Percentiles rank a stretch among this genome's conserved stretches.
These are phyloP conservation scores for Saxidomus purpurata DNA, from an alignment of 1,140 invertebrate genomes.

Conservation along the genomic window DNA sequence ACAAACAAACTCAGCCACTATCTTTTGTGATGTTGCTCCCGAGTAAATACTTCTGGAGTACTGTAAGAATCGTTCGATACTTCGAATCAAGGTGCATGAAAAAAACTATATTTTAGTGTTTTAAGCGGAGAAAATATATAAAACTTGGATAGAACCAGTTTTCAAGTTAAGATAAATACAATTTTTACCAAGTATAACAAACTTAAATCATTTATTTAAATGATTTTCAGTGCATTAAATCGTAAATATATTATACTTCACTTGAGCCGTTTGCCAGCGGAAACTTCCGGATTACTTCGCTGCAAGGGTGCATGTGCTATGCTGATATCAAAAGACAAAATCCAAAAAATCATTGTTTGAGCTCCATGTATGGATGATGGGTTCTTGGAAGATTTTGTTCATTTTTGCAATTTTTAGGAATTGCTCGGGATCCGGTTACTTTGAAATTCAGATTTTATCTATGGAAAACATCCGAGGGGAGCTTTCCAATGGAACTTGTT, in stretches of 20 bases:
- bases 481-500: slow-evolving; percentile 47
- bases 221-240: too few relatives aligned
- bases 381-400: slow-evolving; percentile 22
- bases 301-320: background rate
- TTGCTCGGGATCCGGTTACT: slow-evolving; percentile 47
- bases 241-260: too few relatives aligned
- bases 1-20: slow-evolving; percentile 24
- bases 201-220: too few relatives aligned
- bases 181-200: too few relatives aligned
- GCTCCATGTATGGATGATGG: slow-evolving; percentile 1
- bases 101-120: background rate
- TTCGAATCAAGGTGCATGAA: background rate
- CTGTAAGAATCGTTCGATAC: slow-evolving; percentile 17
- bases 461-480: slow-evolving; percentile 57
- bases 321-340: too few relatives aligned
- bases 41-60: slow-evolving; percentile 19
- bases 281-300: too few relatives aligned
- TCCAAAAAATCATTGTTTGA: background rate
- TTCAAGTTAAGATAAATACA: background rate
- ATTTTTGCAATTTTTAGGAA: background rate
- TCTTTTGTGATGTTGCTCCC: slow-evolving; percentile 23
- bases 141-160: background rate
- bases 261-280: too few relatives aligned
- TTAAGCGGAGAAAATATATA: background rate
- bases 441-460: slow-evolving; percentile 45